Evolutionary conservation across 2,888 invertebrate species (phyloP), one percentile per base, ranked within the genome.

Genomic region (Ferdinandea cuprea): DNA sequence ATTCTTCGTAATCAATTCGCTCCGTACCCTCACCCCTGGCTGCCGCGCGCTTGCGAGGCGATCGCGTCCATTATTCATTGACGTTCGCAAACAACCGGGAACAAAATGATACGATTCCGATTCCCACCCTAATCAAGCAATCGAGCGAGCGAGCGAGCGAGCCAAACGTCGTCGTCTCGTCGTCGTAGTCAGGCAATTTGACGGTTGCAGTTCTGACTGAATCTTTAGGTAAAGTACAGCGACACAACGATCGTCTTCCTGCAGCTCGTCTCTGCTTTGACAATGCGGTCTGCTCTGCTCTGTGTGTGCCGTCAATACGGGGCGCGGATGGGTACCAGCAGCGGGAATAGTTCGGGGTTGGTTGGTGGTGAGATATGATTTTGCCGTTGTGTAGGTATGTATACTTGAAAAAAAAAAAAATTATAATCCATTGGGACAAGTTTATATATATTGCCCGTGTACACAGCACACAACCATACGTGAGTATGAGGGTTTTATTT

Each of bases 351-450:
- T 35, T 30, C 68, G 78, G 78, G 77, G 83, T 73, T 78, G 77
- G 83, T 73, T 78, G 78, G 66, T 83, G 72, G 81, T 83, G 83
- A 73, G 63, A 83, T 83, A 83, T 78, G 78, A 56, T 68, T 73
- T 58, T 58, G 72, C 56, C 50, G 54, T 68, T 76, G 52, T 58
- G 61, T 58, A 37, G 21, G 17, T 19, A 3, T 2, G 25, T n/a
- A n/a, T n/a, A 17, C 13, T 13, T 3, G 6, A 44, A 9, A 44
- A 44, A 17, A 19, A 44, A 9, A 17, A 54, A 48, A 32, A 46
- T 35, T 56, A 58, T 63, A 77, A 66, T 83, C 66, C 72, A 83
- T 44, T 83, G 66, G 72, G 83, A 83, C 83, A 83, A 83, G 83
- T 83, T 83, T 78, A 73, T 72, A 73, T 72, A 72, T 72, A 50